Evolutionary conservation across 2,113 vertebrate genomes (phyloP), one percentile per base, ranked within the genome.

Genomic region (Sylvia atricapilla): DNA sequence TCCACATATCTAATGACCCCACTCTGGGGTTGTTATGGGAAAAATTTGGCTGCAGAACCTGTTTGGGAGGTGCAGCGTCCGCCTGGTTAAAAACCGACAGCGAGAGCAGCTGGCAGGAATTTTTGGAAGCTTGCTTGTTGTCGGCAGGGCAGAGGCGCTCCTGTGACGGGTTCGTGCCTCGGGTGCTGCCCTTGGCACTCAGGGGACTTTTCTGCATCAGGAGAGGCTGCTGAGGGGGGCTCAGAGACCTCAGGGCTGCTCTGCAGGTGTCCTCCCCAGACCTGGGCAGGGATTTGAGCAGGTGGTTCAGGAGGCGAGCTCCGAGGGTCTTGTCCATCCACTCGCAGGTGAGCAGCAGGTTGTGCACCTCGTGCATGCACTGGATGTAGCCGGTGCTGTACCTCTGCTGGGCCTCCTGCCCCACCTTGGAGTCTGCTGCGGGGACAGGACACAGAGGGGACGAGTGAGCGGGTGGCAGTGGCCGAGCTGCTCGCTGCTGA

Each of bases 281-380:
- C 92, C 97, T 96, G 70, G 98, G 98, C 72, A 99, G 92, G 25
- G 98, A 99, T 93, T 98, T 98, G 58, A 99, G 98, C 59, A 99
- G 98, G 89, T 99, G 98, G 91, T 99, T 98, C 47, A 99, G 89
- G 7, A 99, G 98, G 5, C 98, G 98, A 0, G 99, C 98, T 63
- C 98, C 98, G 0, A 99, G 98, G 12, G 97, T 98, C 96, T 98
- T 98, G 97, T 99, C 99, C 98, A 99, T 98, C 99, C 99, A 99
- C 49, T 99, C 98, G 8, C 98, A 99, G 60, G 98, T 98, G 78
- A 99, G 98, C 59, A 99, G 98, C 94, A 99, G 98, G 95, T 98
- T 99, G 97, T 99, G 98, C 70, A 99, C 98, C 95, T 99, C 98
- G 10, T 99, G 98, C 98, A 99, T 98, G 95, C 98, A 99, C 97